Evolutionary conservation across 2,113 vertebrate genomes (phyloP).

Genomic region (Pithys albifrons): DNA sequence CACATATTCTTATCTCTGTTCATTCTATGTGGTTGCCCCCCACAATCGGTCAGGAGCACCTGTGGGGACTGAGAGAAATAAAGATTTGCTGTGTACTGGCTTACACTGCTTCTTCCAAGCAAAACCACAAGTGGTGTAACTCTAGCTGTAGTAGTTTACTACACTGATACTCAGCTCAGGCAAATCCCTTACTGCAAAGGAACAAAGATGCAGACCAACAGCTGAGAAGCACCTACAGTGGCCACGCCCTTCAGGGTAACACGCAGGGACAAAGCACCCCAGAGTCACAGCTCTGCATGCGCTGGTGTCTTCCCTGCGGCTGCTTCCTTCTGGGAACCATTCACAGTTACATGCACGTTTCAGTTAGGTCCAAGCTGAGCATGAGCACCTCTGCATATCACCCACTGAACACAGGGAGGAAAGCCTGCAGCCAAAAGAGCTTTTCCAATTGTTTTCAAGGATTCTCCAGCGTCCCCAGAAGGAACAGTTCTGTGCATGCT

Average conservation of each 20-base stretch:
- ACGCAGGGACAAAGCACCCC: neutral
- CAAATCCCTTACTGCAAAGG: neutral
- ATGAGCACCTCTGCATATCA: neutral
- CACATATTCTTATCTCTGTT: neutral
- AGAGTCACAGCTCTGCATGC: neutral
- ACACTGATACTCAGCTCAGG: neutral
- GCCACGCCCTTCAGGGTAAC: neutral
- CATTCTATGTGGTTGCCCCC: neutral
- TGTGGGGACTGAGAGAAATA: neutral
- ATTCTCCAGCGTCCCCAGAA: neutral
- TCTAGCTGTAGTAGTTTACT: neutral
- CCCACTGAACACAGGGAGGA: neutral
- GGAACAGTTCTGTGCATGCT: neutral
- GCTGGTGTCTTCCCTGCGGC: neutral
- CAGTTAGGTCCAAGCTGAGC: rapidly evolving
- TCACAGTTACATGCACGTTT: rapidly evolving
- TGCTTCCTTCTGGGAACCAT: neutral
- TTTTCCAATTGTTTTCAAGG: neutral
- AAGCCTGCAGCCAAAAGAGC: neutral
- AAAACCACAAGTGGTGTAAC: neutral
- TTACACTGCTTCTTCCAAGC: rapidly evolving
- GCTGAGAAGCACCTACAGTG: neutral
- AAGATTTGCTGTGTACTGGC: neutral
- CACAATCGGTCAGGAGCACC: neutral
- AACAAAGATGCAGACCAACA: neutral